Conservation (phyloP, 1,140 invertebrate species). For the Ericerus pela region DNA sequence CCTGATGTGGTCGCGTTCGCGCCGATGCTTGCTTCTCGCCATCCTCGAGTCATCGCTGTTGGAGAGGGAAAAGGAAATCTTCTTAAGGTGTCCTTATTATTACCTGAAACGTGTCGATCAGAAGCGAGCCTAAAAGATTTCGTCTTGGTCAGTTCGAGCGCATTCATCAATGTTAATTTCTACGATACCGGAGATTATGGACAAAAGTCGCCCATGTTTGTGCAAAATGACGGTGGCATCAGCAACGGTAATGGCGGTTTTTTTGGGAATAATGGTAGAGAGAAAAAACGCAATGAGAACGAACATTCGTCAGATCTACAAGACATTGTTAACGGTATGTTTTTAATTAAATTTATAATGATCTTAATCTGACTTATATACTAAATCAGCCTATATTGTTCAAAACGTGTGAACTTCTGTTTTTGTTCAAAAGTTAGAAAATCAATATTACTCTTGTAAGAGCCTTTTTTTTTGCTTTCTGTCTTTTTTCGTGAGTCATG, state of each 20-base stretch:
- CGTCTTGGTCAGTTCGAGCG: constrained; percentile 42
- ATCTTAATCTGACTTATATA: background rate
- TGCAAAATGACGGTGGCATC: constrained; percentile 59
- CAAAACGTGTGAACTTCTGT: no score
- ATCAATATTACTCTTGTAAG: no score
- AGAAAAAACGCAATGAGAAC: constrained; percentile 45
- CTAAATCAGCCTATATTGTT: no score
- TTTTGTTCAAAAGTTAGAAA: no score
- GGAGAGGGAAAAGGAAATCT: constrained; percentile 67
- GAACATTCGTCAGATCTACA: constrained; percentile 45
- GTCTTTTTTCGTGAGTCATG: no score
- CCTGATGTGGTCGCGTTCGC: constrained; percentile 82
- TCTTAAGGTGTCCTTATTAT: constrained; percentile 44
- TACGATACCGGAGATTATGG: constrained; percentile 24
- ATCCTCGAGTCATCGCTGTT: constrained; percentile 79
- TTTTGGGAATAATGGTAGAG: constrained; percentile 32
- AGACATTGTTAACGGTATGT: constrained; percentile 59
- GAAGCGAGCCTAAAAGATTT: constrained; percentile 7
- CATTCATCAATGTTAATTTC: constrained; percentile 77
- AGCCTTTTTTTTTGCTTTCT: no score
- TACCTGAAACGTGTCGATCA: constrained; percentile 35
- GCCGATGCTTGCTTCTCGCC: constrained; percentile 72
- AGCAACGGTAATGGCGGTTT: constrained; percentile 15
- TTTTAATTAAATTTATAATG: constrained; percentile 19
- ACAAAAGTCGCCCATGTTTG: constrained; percentile 72